Conservation (phyloP, 2,113 vertebrate genomes). For the Myotis yumanensis region DNA sequence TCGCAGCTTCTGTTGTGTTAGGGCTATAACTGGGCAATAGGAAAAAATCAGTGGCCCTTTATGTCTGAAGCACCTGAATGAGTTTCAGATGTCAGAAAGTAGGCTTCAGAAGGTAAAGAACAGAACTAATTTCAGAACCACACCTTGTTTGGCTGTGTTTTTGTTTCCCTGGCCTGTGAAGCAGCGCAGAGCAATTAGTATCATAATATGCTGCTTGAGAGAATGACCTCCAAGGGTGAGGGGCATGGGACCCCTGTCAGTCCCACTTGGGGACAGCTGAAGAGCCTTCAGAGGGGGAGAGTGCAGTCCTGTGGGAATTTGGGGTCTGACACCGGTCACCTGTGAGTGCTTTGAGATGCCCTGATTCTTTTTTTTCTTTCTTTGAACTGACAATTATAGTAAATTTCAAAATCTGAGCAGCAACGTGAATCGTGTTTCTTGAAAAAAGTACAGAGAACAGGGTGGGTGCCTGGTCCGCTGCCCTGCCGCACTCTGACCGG, state of each 20-base stretch:
- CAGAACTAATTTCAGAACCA: background rate
- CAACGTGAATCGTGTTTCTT: background rate
- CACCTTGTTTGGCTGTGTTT: accelerated
- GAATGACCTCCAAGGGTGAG: background rate
- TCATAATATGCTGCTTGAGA: background rate
- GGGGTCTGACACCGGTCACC: background rate
- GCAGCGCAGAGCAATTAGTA: background rate
- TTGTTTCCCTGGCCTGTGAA: background rate
- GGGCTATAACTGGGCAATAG: background rate
- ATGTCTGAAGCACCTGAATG: background rate
- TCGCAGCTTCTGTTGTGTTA: background rate
- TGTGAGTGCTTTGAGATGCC: background rate
- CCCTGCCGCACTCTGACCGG: background rate
- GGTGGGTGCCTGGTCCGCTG: background rate
- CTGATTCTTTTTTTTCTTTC: background rate
- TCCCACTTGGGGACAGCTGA: background rate
- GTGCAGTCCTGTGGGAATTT: background rate
- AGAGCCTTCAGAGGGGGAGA: background rate
- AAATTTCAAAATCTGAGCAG: constrained; percentile 26
- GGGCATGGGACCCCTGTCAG: background rate
- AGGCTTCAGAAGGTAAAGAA: background rate
- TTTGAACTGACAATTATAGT: background rate
- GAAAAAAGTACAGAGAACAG: background rate
- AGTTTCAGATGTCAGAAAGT: background rate
- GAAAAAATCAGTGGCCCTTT: background rate